Conservation (phyloP, 2,797 vertebrate species). For the Cirrhinus molitorella region DNA sequence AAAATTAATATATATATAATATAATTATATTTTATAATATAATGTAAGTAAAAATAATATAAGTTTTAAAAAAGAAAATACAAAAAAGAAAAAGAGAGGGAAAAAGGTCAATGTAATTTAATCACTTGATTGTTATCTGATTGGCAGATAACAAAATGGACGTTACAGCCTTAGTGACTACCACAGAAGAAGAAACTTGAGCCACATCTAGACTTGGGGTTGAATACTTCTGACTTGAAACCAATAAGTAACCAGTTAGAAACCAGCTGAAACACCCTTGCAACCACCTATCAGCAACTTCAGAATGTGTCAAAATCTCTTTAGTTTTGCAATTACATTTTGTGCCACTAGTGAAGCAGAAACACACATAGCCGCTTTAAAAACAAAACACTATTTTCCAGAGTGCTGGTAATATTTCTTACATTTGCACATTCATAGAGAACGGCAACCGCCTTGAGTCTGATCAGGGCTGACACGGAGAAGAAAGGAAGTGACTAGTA, state of each 20-base stretch:
- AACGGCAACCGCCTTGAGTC: background rate
- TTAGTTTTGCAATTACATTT: background rate
- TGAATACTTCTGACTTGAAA: background rate
- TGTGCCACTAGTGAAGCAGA: background rate
- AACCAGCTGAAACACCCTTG: background rate
- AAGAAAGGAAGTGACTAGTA: slow-evolving; percentile 31
- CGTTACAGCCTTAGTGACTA: background rate
- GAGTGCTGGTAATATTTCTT: background rate
- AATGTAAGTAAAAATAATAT: too few species aligned
- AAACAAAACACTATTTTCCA: background rate
- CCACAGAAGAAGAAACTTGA: background rate
- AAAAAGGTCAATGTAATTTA: too few species aligned
- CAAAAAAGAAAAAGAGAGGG: too few species aligned
- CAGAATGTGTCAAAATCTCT: background rate
- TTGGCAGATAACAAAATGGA: too few species aligned
- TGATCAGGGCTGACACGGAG: slow-evolving; percentile 44
- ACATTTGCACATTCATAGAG: background rate
- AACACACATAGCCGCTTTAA: background rate
- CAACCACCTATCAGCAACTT: background rate
- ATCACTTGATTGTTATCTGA: too few species aligned
- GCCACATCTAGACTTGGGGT: background rate
- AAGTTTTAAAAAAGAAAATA: too few species aligned
- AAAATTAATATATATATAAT: too few species aligned
- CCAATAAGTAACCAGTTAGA: too few species aligned
- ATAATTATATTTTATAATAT: too few species aligned